Evolutionary conservation across 2,113 vertebrate genomes (phyloP), one percentile per base, ranked within the genome.

Genomic region (Himantopus leucocephalus): DNA sequence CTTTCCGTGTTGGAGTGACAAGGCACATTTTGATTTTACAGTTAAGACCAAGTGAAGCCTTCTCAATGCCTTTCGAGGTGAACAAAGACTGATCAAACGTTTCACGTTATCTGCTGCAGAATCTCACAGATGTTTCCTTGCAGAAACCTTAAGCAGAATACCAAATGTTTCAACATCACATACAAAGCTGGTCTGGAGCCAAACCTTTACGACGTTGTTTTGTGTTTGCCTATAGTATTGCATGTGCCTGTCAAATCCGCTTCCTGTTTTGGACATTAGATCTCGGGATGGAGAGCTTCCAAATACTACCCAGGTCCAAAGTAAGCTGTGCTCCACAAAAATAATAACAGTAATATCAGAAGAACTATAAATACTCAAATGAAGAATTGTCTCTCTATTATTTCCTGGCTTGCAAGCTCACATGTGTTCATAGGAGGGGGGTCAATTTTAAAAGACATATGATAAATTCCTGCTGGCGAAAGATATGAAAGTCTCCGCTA

Each of bases 61-160:
- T 56, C 86, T 73, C 63, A 24, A 10, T 3, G 58, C 58, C 90
- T 64, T 58, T 43, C 39, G 22, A 52, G 78, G 84, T 30, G 85
- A 70, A 6, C 67, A 70, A 37, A 79, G 89, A 87, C 26, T 72
- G 92, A 94, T 56, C 91, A 95, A 95, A 95, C 66, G 10, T 5
- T 79, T 55, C 1, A 0, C 1, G 6, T 59, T 92, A 96, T 95
- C 97, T 87, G 77, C 18, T 5, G 80, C 84, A 91, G 77, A n/a
- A 97, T 94, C 96, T 94, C 92, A 80, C 94, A 97, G 96, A 97
- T 97, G 97, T 97, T 97, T 97, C 97, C 97, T 95, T 19, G 55
- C 91, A 95, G 86, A 76, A 85, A 13, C 56, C 86, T 95, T 89
- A 87, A 95, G 91, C 80, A 79, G 74, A 95, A 92, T 63, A 94